Evolutionary conservation across 2,888 invertebrate genomes (phyloP).

Genomic region (Nephrotoma appendiculata): DNA sequence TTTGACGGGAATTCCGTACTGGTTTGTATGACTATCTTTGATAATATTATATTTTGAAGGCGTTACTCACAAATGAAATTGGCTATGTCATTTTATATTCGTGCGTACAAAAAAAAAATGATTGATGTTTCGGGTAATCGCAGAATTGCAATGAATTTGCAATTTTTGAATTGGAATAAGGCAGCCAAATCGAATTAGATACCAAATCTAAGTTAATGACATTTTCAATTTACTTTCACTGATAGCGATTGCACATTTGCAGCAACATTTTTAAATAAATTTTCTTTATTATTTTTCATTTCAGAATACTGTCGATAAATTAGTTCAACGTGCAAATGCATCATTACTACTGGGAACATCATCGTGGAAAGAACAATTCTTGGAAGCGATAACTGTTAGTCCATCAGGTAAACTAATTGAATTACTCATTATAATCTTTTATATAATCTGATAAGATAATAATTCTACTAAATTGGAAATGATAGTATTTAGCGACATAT

Average conservation of each 20-base stretch:
- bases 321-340: conserved; percentile 93
- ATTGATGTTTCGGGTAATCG: no score
- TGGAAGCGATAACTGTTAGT: conserved; percentile 89
- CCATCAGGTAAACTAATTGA: conserved; percentile 46
- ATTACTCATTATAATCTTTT: neutral
- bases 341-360: conserved; percentile 88
- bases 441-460: neutral
- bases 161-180: neutral
- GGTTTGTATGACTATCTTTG: no score
- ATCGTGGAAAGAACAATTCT: conserved; percentile 99
- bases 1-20: no score
- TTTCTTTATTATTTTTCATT: conserved; percentile 20
- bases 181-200: no score
- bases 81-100: no score
- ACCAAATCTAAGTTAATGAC: no score
- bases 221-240: no score
- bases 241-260: no score
- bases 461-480: neutral
- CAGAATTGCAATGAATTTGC: no score
- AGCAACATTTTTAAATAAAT: neutral
- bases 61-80: no score
- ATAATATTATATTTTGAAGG: no score
- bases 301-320: conserved; percentile 93
- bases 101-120: no score
- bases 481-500: neutral